Base-by-base conservation (phyloP, 2,888 invertebrate genomes). In the Dascillus cervinus region DNA sequence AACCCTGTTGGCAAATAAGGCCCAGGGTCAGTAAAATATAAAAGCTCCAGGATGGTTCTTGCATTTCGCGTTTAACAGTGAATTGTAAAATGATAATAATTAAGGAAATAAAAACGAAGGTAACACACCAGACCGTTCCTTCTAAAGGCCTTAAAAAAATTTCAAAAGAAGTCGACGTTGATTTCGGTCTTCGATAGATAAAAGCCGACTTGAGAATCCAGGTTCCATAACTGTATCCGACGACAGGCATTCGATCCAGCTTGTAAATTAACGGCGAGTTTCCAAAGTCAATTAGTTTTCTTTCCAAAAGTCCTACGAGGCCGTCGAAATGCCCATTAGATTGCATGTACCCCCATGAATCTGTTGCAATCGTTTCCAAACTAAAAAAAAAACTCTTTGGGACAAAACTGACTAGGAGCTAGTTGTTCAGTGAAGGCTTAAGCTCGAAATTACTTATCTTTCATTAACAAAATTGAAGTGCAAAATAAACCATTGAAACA, bases 101-200 rank as follows among this genome's bases (percentile, higher is more conserved):
- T 1, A 52, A 10, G 6, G 46, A 14, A 24, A 52, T 30, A 11
- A 47, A 35, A 10, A 48, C n/a, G 2, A 45, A 9, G 10, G 51
- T 62, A 37, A 71, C 65, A 20, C 70, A 62, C 77, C 77, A 83
- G 2, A 81, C 77, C 2, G 56, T 53, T 17, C 55, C 55, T 4
- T 70, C 65, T 22, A 82, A 67, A 0, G 82, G 82, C 14, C 76
- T 70, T 1, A 77, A 65, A 54, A 80, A 82, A 13, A 78, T 73
- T 21, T 73, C 72, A 37, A 70, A 73, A 46, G 75, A 70, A 11
- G 72, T 70, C 22, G 70, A 68, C 0, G 71, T 67, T 21, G 69
- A 68, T 43, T 75, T 75, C 0, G 82, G 82, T 52, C 79, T 78
- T 0, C 80, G 75, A 49, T 82, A 77, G 36, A 82, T 73, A 50